Evolutionary conservation across 2,797 vertebrate species (phyloP).

Genomic region (Microctenopoma lineatum): DNA sequence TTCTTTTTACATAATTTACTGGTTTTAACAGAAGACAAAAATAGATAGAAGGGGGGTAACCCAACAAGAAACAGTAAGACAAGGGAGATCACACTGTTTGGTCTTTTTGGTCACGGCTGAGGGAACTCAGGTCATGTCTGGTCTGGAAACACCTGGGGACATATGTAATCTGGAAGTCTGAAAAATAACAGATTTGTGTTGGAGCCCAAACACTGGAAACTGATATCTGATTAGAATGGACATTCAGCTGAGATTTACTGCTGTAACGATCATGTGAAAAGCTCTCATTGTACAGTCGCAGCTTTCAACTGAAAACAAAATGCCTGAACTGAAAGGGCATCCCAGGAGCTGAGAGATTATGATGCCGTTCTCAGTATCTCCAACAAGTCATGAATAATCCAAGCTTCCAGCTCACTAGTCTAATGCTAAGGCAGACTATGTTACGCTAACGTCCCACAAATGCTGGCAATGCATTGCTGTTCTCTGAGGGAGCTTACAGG

Average conservation of each 20-base stretch:
- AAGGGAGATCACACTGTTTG: constrained; percentile 36
- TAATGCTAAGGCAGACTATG: constrained; percentile 29
- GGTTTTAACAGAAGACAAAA: constrained; percentile 14
- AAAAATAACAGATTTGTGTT: constrained; percentile 26
- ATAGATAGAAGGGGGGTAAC: constrained; percentile 21
- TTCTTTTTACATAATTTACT: constrained; percentile 6
- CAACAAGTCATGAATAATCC: constrained; percentile 53
- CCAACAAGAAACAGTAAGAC: constrained; percentile 22
- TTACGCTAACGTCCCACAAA: constrained; percentile 37
- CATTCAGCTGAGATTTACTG: constrained; percentile 29
- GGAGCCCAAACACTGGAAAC: constrained; percentile 2
- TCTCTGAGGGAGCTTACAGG: constrained; percentile 19
- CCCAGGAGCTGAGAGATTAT: constrained; percentile 45
- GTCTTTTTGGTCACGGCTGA: constrained; percentile 40
- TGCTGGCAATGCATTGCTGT: constrained; percentile 29
- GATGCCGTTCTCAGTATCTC: constrained; percentile 27
- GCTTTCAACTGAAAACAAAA: constrained; percentile 27
- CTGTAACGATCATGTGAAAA: constrained; percentile 41
- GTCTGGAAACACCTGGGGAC: constrained; percentile 14
- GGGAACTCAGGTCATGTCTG: not conserved
- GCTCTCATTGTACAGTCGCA: constrained; percentile 39
- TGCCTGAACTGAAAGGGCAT: constrained; percentile 52
- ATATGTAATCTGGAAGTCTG: constrained; percentile 1
- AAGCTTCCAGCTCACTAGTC: constrained; percentile 29
- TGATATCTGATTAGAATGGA: constrained; percentile 18